These are phyloP conservation scores for Zosterops hypoxanthus DNA, from an alignment of 2,113 vertebrate genomes.

Conservation along the genomic window DNA sequence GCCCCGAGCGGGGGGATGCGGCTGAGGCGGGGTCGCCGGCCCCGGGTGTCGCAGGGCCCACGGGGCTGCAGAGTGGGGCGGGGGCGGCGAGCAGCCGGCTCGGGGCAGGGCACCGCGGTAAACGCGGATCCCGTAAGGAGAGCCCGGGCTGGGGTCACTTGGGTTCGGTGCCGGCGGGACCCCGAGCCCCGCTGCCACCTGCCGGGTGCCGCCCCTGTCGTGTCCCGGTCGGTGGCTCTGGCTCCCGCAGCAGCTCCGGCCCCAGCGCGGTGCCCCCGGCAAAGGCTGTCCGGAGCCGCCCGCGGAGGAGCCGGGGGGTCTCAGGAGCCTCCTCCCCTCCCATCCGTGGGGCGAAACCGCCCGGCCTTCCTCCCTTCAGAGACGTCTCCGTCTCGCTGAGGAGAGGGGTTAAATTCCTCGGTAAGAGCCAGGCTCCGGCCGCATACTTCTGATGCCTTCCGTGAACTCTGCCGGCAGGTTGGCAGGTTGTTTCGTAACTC, in stretches of 20 bases:
- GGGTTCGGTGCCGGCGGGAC: neutral
- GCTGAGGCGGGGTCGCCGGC: neutral
- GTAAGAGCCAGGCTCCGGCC: neutral
- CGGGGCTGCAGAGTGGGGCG: neutral
- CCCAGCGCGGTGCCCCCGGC: neutral
- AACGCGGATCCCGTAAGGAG: neutral
- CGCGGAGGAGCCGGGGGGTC: neutral
- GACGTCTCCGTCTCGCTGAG: neutral
- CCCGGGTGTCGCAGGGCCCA: neutral
- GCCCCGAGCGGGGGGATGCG: neutral
- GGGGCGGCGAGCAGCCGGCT: neutral
- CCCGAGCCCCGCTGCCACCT: neutral
- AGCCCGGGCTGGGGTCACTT: fast-evolving
- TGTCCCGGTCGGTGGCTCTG: neutral
- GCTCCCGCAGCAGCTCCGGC: neutral
- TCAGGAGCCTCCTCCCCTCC: neutral
- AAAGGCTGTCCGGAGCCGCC: neutral
- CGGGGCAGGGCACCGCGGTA: neutral
- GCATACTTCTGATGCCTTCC: constrained; percentile 47
- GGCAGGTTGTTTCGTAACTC: constrained; percentile 49
- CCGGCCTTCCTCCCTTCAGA: neutral
- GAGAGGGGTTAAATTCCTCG: constrained; percentile 23
- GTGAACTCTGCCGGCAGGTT: constrained; percentile 27
- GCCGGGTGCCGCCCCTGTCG: neutral
- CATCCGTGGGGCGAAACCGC: neutral